Percentiles rank a stretch among this genome's conserved stretches.
These are phyloP conservation scores for Strigamia transsilvanica DNA, from an alignment of 2,888 invertebrate genomes.

Conservation along the genomic window DNA sequence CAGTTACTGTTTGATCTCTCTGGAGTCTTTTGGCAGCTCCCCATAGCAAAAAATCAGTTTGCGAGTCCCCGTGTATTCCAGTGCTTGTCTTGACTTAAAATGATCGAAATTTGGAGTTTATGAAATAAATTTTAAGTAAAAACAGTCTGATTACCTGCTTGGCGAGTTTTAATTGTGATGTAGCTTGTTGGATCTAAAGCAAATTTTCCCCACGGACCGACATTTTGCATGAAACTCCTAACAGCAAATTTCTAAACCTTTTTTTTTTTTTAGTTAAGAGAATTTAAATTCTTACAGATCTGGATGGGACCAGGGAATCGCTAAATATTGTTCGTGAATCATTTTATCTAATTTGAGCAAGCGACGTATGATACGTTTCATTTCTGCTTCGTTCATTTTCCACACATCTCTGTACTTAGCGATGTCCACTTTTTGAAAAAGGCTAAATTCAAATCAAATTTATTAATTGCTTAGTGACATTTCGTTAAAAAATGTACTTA, in stretches of 20 bases:
- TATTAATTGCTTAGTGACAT: not conserved
- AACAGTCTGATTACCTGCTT: not conserved
- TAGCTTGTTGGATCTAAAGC: not conserved
- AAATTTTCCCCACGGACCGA: slow-evolving; percentile 8
- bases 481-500: not conserved
- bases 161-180: not conserved
- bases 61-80: not conserved
- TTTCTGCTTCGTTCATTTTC: slow-evolving; percentile 45
- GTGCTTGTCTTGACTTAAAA: no score
- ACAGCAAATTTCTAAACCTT: not conserved
- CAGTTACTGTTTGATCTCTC: not conserved
- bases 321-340: slow-evolving; percentile 37
- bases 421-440: slow-evolving; percentile 36
- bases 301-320: not conserved
- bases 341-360: not conserved
- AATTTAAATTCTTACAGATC: slow-evolving; percentile 28
- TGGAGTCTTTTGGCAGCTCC: not conserved
- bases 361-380: not conserved
- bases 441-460: not conserved
- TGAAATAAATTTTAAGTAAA: not conserved
- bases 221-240: slow-evolving; percentile 17
- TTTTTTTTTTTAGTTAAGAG: not conserved
- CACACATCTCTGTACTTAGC: slow-evolving; percentile 17
- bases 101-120: no score
- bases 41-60: not conserved